Conservation (phyloP, 2,797 vertebrate species). For the Myioborus melanocephalus region DNA sequence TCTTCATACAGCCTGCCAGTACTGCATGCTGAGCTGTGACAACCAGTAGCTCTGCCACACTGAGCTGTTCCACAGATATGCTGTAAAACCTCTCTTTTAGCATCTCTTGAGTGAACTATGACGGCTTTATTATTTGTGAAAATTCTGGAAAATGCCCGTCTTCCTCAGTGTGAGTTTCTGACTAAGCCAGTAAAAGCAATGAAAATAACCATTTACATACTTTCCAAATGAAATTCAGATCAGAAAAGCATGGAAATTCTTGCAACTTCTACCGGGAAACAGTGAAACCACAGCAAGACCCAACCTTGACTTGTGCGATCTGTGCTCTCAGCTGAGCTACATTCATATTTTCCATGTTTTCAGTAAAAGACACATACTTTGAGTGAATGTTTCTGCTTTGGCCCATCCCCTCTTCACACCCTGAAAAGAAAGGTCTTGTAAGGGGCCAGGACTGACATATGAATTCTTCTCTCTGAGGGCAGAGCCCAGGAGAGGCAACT, state of each 20-base stretch:
- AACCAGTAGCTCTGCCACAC: not conserved
- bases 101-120: not conserved
- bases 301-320: not conserved
- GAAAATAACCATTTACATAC: constrained; percentile 50
- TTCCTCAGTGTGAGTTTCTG: constrained; percentile 15
- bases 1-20: not conserved
- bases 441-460: not conserved
- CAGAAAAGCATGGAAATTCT: constrained; percentile 52
- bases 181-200: not conserved
- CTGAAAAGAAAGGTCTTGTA: not conserved
- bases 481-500: rapidly evolving
- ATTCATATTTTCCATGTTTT: constrained; percentile 30
- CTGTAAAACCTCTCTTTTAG: not conserved
- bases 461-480: not conserved
- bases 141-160: constrained; percentile 3
- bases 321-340: constrained; percentile 29
- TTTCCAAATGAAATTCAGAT: constrained; percentile 59
- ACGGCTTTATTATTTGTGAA: not conserved
- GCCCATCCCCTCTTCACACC: not conserved
- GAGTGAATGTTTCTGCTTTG: not conserved
- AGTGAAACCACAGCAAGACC: constrained; percentile 33
- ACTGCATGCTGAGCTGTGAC: not conserved
- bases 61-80: not conserved
- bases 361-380: not conserved
- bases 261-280: constrained; percentile 22